A percentile compares a stretch with the other conserved stretches of the same genome.
These are phyloP conservation scores for Caiman crocodilus DNA, from an alignment of 2,797 vertebrate species.

Conservation along the genomic window DNA sequence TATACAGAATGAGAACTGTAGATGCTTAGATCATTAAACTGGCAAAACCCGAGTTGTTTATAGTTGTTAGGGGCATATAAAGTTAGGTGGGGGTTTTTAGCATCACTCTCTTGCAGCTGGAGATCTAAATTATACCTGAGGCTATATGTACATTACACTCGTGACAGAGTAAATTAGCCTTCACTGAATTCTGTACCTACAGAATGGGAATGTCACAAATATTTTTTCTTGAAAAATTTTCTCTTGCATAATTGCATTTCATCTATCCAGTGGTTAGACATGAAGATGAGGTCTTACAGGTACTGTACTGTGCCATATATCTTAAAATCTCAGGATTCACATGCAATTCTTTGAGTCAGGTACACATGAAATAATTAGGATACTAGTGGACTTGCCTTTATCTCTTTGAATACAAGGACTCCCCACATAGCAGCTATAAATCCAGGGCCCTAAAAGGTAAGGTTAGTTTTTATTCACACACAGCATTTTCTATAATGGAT, in stretches of 20 bases:
- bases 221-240: not conserved
- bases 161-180: no score
- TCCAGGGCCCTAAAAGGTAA: constrained; percentile 86
- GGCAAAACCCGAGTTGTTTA: no score
- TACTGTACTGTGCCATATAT: not conserved
- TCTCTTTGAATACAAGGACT: constrained; percentile 89
- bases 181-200: no score
- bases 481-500: not conserved
- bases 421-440: constrained; percentile 92
- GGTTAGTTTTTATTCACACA: constrained; percentile 26
- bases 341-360: not conserved
- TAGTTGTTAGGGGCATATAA: no score
- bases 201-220: no score
- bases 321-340: not conserved
- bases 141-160: no score
- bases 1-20: not conserved
- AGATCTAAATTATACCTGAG: no score
- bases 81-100: no score
- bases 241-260: not conserved
- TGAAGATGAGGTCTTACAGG: not conserved
- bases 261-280: not conserved
- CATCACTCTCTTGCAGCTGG: no score
- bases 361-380: not conserved
- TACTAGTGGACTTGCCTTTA: constrained; percentile 76
- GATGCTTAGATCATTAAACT: no score